These are phyloP conservation scores for Chrysodeixis includens DNA, from an alignment of 2,888 invertebrate genomes.

Conservation along the genomic window DNA sequence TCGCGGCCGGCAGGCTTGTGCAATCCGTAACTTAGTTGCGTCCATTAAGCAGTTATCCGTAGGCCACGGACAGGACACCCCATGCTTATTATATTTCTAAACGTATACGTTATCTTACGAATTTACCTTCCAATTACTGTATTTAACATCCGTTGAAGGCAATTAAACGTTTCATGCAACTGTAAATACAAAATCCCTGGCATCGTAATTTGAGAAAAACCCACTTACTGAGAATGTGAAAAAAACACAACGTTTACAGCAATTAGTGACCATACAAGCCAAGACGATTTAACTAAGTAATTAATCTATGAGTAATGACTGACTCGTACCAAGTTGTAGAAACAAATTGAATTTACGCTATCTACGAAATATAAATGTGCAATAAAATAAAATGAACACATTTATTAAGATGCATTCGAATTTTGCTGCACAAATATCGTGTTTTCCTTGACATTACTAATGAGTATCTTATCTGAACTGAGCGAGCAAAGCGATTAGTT, in stretches of 20 bases:
- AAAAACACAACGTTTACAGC: slow-evolving; percentile 83
- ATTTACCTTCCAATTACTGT: slow-evolving; percentile 84
- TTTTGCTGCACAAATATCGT: slow-evolving; percentile 48
- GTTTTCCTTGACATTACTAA: slow-evolving; percentile 63
- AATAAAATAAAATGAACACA: slow-evolving; percentile 44
- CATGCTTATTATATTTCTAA: slow-evolving; percentile 62
- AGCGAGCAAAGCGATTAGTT: slow-evolving; percentile 58
- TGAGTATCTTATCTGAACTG: slow-evolving; percentile 59
- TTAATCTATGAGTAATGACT: slow-evolving; percentile 75
- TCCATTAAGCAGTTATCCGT: slow-evolving; percentile 37
- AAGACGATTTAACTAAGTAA: slow-evolving; percentile 79
- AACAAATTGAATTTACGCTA: slow-evolving; percentile 65
- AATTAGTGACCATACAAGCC: slow-evolving; percentile 83
- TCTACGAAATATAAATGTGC: slow-evolving; percentile 34
- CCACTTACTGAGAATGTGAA: slow-evolving; percentile 83
- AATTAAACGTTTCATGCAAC: slow-evolving; percentile 87
- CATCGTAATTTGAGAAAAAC: slow-evolving; percentile 79
- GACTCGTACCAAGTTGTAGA: slow-evolving; percentile 63
- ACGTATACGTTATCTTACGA: slow-evolving; percentile 77
- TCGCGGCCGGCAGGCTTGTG: slow-evolving; percentile 41
- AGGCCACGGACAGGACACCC: slow-evolving; percentile 40
- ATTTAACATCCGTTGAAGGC: slow-evolving; percentile 82
- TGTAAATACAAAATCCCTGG: slow-evolving; percentile 84
- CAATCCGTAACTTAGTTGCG: slow-evolving; percentile 8
- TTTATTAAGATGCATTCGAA: slow-evolving; percentile 31